A percentile compares a stretch with the other conserved stretches of the same genome.
Conservation (phyloP, 2,888 invertebrate genomes). For the Aphrophora alni region DNA sequence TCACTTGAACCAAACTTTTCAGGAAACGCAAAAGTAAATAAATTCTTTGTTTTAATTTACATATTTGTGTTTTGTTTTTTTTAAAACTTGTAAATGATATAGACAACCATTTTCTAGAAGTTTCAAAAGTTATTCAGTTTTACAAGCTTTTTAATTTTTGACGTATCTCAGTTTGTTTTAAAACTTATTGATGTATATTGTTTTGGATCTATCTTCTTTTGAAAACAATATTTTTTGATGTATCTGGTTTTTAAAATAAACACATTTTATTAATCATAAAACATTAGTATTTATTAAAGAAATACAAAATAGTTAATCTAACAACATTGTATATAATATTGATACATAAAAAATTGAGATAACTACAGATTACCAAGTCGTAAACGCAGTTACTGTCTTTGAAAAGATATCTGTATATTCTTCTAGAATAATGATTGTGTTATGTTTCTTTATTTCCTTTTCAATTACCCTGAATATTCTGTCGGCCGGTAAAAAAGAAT, state of each 20-base stretch:
- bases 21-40: background rate
- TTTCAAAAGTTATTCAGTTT: too few species aligned
- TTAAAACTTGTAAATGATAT: background rate
- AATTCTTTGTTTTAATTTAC: background rate
- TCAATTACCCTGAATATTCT: background rate
- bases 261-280: background rate
- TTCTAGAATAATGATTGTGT: background rate
- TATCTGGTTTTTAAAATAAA: background rate
- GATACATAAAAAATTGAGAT: too few species aligned
- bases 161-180: background rate
- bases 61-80: background rate
- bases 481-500: background rate
- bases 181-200: background rate
- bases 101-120: too few species aligned
- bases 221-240: background rate
- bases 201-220: background rate
- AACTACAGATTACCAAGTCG: too few species aligned
- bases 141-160: background rate
- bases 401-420: background rate
- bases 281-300: too few species aligned
- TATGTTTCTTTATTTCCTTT: background rate
- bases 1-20: background rate
- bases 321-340: too few species aligned
- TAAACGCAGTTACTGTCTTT: background rate
- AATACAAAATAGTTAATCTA: too few species aligned